Conservation (phyloP, 2,888 invertebrate genomes). For the Sarcophaga subvicina region DNA sequence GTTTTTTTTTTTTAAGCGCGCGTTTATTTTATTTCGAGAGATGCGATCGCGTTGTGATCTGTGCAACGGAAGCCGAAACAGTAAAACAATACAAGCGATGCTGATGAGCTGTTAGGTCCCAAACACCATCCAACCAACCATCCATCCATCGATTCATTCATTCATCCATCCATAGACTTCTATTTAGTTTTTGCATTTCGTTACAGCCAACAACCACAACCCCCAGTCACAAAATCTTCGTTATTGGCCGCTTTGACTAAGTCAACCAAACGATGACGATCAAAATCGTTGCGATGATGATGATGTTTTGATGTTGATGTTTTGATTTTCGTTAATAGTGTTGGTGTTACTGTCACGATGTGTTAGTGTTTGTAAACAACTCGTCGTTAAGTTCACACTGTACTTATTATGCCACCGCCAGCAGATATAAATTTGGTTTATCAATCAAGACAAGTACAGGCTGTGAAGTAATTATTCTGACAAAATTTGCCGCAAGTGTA, state of each 20-base stretch:
- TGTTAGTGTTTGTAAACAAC: slow-evolving; percentile 51
- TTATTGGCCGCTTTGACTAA: slow-evolving; percentile 3
- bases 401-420: slow-evolving; percentile 31
- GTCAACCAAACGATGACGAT: background rate
- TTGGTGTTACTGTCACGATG: slow-evolving; percentile 1
- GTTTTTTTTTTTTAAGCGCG: slow-evolving; percentile 5
- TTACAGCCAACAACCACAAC: slow-evolving; percentile 38
- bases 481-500: background rate
- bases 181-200: slow-evolving; percentile 37
- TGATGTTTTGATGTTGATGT: slow-evolving; percentile 9
- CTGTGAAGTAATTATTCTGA: background rate
- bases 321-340: slow-evolving; percentile 2
- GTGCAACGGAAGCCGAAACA: slow-evolving; percentile 70
- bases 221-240: slow-evolving; percentile 50
- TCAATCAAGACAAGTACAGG: slow-evolving; percentile 11
- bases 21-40: slow-evolving; percentile 27
- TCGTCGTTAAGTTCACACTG: slow-evolving; percentile 48
- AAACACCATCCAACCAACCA: background rate
- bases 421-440: slow-evolving; percentile 20
- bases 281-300: slow-evolving; percentile 33
- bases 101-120: slow-evolving; percentile 63
- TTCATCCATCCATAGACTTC: background rate
- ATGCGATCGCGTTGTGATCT: slow-evolving; percentile 69
- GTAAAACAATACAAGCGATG: slow-evolving; percentile 66
- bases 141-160: background rate